These are phyloP conservation scores for Typhlomys cinereus DNA, from an alignment of 2,113 vertebrate genomes.

Conservation along the genomic window DNA sequence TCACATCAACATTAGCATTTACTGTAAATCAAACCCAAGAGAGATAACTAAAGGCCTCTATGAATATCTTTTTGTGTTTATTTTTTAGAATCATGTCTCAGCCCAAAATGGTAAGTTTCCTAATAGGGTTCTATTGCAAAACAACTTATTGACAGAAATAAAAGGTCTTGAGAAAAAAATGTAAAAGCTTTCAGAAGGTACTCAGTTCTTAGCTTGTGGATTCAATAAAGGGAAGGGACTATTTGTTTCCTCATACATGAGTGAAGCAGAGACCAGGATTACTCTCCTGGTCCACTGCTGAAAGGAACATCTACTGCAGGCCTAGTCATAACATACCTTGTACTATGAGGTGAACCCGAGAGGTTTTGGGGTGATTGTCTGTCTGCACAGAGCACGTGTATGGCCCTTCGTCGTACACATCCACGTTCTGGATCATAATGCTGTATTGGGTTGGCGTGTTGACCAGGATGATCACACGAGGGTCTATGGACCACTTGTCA, in stretches of 20 bases:
- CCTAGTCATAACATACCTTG: slow-evolving; percentile 88
- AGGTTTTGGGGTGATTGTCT: slow-evolving; percentile 96
- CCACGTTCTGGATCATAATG: slow-evolving; percentile 96
- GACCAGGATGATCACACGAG: slow-evolving; percentile 94
- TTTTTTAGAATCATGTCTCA: not conserved
- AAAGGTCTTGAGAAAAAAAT: not conserved
- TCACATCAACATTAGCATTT: not conserved
- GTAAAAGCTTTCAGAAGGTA: not conserved
- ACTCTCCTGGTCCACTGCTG: rapidly evolving
- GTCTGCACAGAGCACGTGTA: slow-evolving; percentile 98
- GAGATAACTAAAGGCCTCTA: not conserved
- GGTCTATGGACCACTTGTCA: slow-evolving; percentile 98
- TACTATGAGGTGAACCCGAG: slow-evolving; percentile 95
- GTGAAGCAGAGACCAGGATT: not conserved
- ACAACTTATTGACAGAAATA: not conserved
- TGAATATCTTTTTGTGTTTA: not conserved
- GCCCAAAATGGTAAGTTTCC: not conserved
- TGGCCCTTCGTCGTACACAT: slow-evolving; percentile 94
- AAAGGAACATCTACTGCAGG: rapidly evolving
- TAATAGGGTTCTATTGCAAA: not conserved
- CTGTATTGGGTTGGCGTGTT: slow-evolving; percentile 98
- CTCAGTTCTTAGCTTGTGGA: not conserved
- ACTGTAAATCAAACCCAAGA: not conserved
- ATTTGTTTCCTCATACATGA: not conserved
- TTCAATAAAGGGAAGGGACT: not conserved